A percentile compares a stretch with the other conserved stretches of the same genome.
Evolutionary conservation across 2,888 invertebrate genomes (phyloP).

Genomic region (Xestobium rufovillosum): DNA sequence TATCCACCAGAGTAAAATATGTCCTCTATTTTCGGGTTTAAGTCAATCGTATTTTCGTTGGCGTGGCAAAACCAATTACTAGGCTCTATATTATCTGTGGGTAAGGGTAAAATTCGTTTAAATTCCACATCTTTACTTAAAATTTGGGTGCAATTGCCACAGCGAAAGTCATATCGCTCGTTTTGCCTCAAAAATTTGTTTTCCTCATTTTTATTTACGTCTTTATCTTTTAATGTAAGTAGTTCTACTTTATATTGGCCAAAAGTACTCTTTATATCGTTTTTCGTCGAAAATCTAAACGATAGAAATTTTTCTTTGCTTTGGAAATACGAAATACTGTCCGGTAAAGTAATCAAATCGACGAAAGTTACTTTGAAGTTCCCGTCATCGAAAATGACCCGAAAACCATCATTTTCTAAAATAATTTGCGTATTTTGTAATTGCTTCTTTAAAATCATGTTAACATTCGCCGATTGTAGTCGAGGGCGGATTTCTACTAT

Average conservation of each 20-base stretch:
- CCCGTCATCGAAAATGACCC: constrained; percentile 21
- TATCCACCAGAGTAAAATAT: constrained; percentile 52
- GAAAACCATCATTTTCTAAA: constrained; percentile 26
- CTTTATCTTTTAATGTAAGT: constrained; percentile 20
- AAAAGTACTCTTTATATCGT: constrained; percentile 20
- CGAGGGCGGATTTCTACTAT: constrained; percentile 54
- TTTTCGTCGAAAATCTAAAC: constrained; percentile 37
- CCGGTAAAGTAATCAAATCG: constrained; percentile 28
- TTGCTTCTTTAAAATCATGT: constrained; percentile 46
- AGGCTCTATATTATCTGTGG: constrained; percentile 52
- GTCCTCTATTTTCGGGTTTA: constrained; percentile 48
- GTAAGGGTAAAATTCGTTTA: constrained; percentile 54
- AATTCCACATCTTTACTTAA: constrained; percentile 42
- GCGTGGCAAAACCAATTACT: constrained; percentile 62
- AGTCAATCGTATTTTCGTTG: constrained; percentile 30
- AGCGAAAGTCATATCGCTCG: constrained; percentile 45
- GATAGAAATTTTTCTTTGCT: constrained; percentile 30
- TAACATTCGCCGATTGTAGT: constrained; percentile 54
- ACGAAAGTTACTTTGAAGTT: constrained; percentile 24
- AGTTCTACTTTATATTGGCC: constrained; percentile 36
- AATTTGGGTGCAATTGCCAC: constrained; percentile 36
- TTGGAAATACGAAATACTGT: constrained; percentile 35
- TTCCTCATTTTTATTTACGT: constrained; percentile 19
- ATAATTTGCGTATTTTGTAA: constrained; percentile 38
- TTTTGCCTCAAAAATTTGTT: constrained; percentile 42